A percentile compares a stretch with the other conserved stretches of the same genome.
Conservation (phyloP, 2,888 invertebrate species). For the Callimorpha dominula region DNA sequence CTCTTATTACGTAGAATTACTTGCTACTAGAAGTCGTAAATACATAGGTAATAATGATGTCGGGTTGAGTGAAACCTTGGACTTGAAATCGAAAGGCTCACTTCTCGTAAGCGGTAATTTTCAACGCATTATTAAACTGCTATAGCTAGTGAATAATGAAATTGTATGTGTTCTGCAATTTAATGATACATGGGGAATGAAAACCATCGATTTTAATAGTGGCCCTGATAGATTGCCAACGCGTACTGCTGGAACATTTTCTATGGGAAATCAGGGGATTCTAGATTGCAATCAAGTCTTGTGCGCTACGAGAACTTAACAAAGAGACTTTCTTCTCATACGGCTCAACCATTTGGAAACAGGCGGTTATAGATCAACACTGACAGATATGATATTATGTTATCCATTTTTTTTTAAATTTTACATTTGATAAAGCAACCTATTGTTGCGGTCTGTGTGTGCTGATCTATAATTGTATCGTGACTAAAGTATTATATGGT, state of each 20-base stretch:
- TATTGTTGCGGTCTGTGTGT: too few relatives aligned
- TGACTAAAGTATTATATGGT: too few relatives aligned
- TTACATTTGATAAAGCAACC: too few relatives aligned
- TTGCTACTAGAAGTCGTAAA: background rate
- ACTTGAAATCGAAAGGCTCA: conserved; percentile 67
- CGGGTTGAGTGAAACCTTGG: conserved; percentile 64
- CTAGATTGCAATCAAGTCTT: too few relatives aligned
- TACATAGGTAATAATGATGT: background rate
- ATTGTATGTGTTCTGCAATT: background rate
- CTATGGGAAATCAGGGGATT: background rate
- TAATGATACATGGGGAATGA: background rate
- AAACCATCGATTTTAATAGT: background rate
- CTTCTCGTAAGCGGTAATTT: background rate
- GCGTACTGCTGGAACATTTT: background rate
- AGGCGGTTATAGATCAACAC: too few relatives aligned
- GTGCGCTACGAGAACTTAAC: too few relatives aligned
- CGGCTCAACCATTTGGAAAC: too few relatives aligned
- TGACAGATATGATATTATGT: too few relatives aligned
- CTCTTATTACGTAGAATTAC: conserved; percentile 15
- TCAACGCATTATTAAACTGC: conserved; percentile 10
- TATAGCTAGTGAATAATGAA: conserved; percentile 3
- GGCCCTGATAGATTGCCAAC: background rate
- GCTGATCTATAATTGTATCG: too few relatives aligned
- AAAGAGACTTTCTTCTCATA: too few relatives aligned
- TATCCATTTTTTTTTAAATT: too few relatives aligned